Evolutionary conservation across 2,797 vertebrate species (phyloP), one percentile per base, ranked within the genome.

Genomic region (Pangasius krempfi): DNA sequence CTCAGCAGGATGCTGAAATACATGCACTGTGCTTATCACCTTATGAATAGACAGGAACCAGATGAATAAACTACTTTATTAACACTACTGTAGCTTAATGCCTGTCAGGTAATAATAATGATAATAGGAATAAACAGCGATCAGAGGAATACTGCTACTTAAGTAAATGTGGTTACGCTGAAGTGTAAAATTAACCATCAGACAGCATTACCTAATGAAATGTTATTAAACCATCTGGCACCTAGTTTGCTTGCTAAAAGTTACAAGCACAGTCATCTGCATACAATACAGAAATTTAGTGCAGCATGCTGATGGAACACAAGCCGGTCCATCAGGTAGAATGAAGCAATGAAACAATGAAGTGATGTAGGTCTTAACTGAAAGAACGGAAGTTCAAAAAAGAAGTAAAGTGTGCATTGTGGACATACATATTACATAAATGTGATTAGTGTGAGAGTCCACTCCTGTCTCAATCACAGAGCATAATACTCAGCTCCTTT

Each of bases 101-200:
- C 37, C 22, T 7, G 56, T 5, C 9, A 82, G 56, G 33, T 62
- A 40, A 62, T 60, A 40, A 82, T 60, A 40, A 62, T 62, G 22
- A 40, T 82, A 16, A 82, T 82, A 40, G n/a, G 56, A 62, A 62
- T 27, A 40, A 82, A 62, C 33, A 82, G 20, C 54, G 5, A 40
- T 40, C 79, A 40, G 56, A 40, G 27, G 56, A 82, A 82, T 62
- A 60, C 56, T 60, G 22, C 79, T 58, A 62, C 80, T 82, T 82
- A 16, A 82, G 80, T 82, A 82, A 82, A 44, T 62, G 37, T 82
- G 56, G 56, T 82, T 25, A 37, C 5, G 2, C 22, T 62, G 25
- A 44, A 82, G 80, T 82, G 58, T 82, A 82, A 82, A 82, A 82
- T 82, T 27, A 82, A 25, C 79, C 20, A 82, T 82, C 33, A 82